Base-by-base conservation (phyloP, 2,888 invertebrate genomes). In the Eledone cirrhosa region DNA sequence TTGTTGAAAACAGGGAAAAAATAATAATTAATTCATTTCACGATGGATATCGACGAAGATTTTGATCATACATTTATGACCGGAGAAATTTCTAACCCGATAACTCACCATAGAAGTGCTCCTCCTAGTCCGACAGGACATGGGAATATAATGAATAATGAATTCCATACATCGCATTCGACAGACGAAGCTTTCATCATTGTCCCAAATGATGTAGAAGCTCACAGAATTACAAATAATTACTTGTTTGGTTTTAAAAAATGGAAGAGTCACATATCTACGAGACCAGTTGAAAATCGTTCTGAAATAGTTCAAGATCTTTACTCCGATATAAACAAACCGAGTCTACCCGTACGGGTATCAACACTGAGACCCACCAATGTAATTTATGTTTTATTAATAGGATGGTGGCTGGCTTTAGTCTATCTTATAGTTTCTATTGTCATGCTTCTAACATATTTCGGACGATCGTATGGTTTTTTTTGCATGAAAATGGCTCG, bases 231-330 rank as follows among this genome's bases (percentile, higher is more conserved):
- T 81, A 83, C 84, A 41, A 88, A 88, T 80, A 89, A 89, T 78
- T 86, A 87, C 75, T 85, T 86, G 85, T 89, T 89, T 86, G 89
- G 89, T 8, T 86, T 89, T 77, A 88, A 88, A 80, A 89, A 88
- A 80, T 89, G 89, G 89, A 89, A 89, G 80, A 87, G 89, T 81
- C 89, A 89, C 82, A 86, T 89, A 77, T 88, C 88, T 14, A 80
- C 85, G 27, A 82, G 89, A 11, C 89, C 89, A 1, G 81, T 89
- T 47, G 82, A 83, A 27, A 83, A 81, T 22, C 81, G 89, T 75
- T 89, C 89, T n/a, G 88, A 88, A 48, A 86, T 88, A 47, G 88
- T 89, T 11, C 84, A 87, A 81, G 85, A 86, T 79, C 82, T 89
- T 31, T 89, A 89, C 80, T 83, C 86, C 14, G 89, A 88, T 79